Evolutionary conservation across 1,140 invertebrate genomes (phyloP), one percentile per base, ranked within the genome.

Genomic region (Brachionus koreanus): DNA sequence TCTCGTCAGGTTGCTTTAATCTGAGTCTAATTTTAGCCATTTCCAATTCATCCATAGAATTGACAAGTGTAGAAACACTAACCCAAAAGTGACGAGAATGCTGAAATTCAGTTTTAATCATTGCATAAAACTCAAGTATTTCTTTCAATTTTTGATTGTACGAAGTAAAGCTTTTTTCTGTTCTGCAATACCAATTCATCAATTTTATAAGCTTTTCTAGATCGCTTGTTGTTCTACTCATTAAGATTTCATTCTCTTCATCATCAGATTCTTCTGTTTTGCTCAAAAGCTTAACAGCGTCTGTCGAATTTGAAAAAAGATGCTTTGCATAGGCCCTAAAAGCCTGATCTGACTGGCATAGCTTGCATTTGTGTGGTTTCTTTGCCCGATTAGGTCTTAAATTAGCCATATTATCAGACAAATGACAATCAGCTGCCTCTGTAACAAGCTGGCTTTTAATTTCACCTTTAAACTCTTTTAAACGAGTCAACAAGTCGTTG

Each of bases 21-120:
- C 91, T 85, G 19, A 94, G 87, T 46, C 92, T 86, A 49, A 91
- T 90, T 83, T 92, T 93, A 25, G 92, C 92, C 91, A 94, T 93
- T 83, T 91, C 90, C 33, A 94, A 85, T 88, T 94, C 93, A 88
- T 94, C 93, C 57, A 91, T 88, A 7, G 91, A 90, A 37, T 90
- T 90, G 4, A 92, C 89, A 85, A 90, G 88, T 84, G 92, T 91
- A 85, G 87, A 89, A 2, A 91, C 84, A 72, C 89, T 87, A 52
- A 90, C 88, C 92, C 92, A 93, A n/a, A 91, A 84, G 23, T 89
- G 87, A 35, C 92, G 85, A 43, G 92, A 85, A 84, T 84, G 83
- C 87, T 89, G 82, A 23, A 61, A 65, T 37, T 79, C 76, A 3
- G 19, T 33, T 65, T 79, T 79, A 4, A 79, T 25, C 25, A 39